These are phyloP conservation scores for Ataeniobius toweri DNA, from an alignment of 2,797 vertebrate species.

Conservation along the genomic window DNA sequence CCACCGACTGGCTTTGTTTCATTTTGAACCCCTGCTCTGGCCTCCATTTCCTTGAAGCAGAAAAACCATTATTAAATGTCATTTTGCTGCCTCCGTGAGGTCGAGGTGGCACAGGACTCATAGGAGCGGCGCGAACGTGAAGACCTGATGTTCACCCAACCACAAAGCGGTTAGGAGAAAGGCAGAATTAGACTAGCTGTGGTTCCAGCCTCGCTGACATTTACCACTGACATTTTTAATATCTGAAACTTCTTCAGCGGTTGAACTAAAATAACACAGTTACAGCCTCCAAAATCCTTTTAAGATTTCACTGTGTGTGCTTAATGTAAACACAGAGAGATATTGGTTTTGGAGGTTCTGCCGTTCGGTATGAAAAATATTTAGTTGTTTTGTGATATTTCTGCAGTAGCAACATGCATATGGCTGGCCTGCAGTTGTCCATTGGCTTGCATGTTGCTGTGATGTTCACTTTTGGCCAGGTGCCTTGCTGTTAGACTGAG, in stretches of 20 bases:
- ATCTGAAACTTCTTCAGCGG: constrained; percentile 39
- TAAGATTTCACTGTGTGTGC: constrained; percentile 15
- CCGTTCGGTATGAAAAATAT: constrained; percentile 20
- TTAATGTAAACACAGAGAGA: not conserved
- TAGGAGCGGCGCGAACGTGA: constrained; percentile 24
- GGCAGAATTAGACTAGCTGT: constrained; percentile 30
- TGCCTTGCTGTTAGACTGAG: constrained; percentile 38
- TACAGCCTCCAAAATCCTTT: constrained; percentile 21
- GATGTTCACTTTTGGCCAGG: constrained; percentile 46
- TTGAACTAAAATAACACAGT: constrained; percentile 28
- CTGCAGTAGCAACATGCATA: not conserved
- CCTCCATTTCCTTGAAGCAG: constrained; percentile 22
- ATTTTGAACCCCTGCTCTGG: not conserved
- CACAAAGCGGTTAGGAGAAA: constrained; percentile 19
- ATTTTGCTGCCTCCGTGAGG: constrained; percentile 33
- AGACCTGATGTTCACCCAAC: not conserved
- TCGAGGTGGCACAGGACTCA: constrained; percentile 27
- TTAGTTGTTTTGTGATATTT: not conserved
- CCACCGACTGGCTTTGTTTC: not conserved
- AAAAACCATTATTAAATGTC: constrained; percentile 53
- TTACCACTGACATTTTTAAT: constrained; percentile 62
- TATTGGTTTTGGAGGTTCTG: constrained; percentile 2
- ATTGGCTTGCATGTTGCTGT: constrained; percentile 8
- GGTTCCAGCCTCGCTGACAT: constrained; percentile 55
- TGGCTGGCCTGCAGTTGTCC: not conserved